Percentiles rank a stretch among this genome's conserved stretches.
These are phyloP conservation scores for Leiothrix lutea DNA, from an alignment of 2,113 vertebrate genomes.

Conservation along the genomic window DNA sequence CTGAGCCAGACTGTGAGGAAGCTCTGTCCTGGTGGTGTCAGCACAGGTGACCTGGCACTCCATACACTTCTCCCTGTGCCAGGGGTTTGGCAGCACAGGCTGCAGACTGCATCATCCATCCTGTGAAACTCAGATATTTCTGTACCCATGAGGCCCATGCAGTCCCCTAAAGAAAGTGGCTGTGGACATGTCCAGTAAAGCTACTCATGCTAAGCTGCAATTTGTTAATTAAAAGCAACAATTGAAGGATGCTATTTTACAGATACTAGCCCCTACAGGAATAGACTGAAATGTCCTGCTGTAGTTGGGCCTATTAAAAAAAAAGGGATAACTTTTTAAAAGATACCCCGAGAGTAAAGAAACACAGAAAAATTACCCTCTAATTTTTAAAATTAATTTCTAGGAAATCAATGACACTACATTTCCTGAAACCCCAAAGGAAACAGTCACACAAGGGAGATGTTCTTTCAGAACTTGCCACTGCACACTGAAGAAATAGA, in stretches of 20 bases:
- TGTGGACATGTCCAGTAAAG: background rate
- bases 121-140: background rate
- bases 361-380: background rate
- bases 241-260: background rate
- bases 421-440: background rate
- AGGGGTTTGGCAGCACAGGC: background rate
- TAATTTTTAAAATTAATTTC: background rate
- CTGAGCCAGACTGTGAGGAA: background rate
- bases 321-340: background rate
- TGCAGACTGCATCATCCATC: background rate
- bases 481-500: background rate
- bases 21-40: rapidly evolving
- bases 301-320: background rate
- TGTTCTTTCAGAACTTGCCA: background rate
- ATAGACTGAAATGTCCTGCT: background rate
- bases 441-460: background rate
- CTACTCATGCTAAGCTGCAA: background rate
- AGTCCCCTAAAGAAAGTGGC: background rate
- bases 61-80: background rate
- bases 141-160: background rate
- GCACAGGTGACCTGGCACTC: background rate
- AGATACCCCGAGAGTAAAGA: background rate
- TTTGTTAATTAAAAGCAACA: background rate
- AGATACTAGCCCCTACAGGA: background rate
- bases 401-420: background rate